phyloP scores from a whole-genome alignment of 2,113 vertebrate genomes.

The Actinemys pallida region DNA sequence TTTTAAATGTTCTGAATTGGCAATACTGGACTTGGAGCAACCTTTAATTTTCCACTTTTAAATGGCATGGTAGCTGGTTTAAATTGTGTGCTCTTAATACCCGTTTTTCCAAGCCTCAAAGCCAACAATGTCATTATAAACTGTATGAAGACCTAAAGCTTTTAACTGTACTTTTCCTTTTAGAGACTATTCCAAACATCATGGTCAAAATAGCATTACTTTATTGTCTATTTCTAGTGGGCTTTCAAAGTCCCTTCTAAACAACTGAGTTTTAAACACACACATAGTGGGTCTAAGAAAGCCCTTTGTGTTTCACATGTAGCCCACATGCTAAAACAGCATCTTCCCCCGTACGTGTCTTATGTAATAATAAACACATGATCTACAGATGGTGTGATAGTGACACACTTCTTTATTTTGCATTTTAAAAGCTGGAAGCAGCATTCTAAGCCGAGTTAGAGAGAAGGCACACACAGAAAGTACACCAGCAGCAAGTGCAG shows the following conservation, averaged over 20 bases:
- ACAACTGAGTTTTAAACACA: neutral
- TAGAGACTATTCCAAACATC: neutral
- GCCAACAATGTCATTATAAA: neutral
- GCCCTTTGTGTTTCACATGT: neutral
- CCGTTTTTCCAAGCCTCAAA: neutral
- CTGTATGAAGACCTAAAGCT: neutral
- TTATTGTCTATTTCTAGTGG: neutral
- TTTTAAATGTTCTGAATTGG: neutral
- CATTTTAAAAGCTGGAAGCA: conserved; percentile 3
- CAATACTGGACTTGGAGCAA: neutral
- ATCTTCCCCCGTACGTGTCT: neutral
- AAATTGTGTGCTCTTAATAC: neutral
- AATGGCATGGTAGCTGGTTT: neutral
- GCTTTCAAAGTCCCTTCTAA: neutral
- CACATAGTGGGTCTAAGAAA: neutral
- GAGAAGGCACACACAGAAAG: conserved; percentile 28
- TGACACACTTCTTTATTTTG: neutral
- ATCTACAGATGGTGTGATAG: neutral
- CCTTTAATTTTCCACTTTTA: neutral
- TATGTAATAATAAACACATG: neutral
- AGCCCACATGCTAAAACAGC: neutral
- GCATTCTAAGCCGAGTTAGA: neutral
- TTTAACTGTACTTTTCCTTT: neutral
- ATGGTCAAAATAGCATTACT: neutral
- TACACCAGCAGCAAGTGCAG: neutral